Evolutionary conservation across 2,113 vertebrate genomes (phyloP).

Genomic region (Plecotus auritus): DNA sequence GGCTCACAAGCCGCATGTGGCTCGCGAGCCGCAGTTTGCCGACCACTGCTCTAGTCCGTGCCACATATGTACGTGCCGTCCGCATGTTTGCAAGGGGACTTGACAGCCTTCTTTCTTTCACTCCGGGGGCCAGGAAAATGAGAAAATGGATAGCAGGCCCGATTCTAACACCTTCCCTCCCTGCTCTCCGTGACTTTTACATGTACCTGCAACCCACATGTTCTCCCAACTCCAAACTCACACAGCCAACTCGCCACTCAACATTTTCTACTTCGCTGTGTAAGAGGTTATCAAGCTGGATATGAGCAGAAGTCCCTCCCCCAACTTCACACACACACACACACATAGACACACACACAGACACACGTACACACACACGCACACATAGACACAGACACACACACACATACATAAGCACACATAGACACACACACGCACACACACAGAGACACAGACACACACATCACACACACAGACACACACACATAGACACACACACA

Average conservation of each 20-base stretch:
- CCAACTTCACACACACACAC: not conserved
- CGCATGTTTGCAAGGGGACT: not conserved
- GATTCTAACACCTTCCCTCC: not conserved
- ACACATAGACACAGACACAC: too few relatives aligned
- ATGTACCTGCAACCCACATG: not conserved
- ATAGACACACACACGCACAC: too few relatives aligned
- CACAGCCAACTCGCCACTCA: accelerated
- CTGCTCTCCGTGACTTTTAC: not conserved
- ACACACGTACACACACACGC: too few relatives aligned
- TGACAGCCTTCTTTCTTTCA: not conserved
- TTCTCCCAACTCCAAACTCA: not conserved
- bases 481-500: too few relatives aligned
- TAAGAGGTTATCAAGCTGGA: not conserved
- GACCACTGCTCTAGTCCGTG: too few relatives aligned
- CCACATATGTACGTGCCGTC: not conserved
- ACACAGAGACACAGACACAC: too few relatives aligned
- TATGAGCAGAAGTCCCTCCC: not conserved
- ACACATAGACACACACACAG: not conserved
- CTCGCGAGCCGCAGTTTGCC: too few relatives aligned
- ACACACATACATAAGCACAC: too few relatives aligned
- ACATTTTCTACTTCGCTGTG: not conserved
- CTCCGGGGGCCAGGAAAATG: not conserved
- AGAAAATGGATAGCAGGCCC: not conserved
- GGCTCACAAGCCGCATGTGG: too few relatives aligned
- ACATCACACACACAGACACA: too few relatives aligned